Evolutionary conservation across 2,113 vertebrate genomes (phyloP), one percentile per base, ranked within the genome.

Genomic region (Crotalus horridus): DNA sequence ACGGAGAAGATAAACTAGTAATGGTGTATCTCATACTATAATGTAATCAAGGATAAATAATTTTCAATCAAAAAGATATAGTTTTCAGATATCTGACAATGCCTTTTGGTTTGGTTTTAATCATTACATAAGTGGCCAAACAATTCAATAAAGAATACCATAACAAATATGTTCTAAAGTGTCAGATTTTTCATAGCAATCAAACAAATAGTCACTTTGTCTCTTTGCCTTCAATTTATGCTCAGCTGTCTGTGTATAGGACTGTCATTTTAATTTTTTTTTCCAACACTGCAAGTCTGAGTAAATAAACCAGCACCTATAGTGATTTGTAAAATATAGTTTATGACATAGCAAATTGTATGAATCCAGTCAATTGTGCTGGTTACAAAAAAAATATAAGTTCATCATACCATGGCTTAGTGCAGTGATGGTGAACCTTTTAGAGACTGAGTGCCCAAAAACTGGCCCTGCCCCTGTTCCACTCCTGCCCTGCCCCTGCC

Each of bases 1-100:
- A 97, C 94, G 56, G 95, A 96, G 97, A 97, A 97, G 95, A 97
- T 96, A 95, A 96, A 95, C 96, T 93, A 95, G 96, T 97, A 97
- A 98, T 96, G 97, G 97, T 96, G 97, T 95, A 94, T 97, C 97
- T 94, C 95, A 96, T 96, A 97, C 98, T 96, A 96, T 96, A 97
- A 95, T 93, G 93, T 94, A 96, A 96, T 97, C 97, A 97, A 97
- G 96, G 94, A 96, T 95, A 95, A 97, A 97, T 95, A 95, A 90
- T 97, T 95, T 96, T 94, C 96, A 96, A 95, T 96, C 92, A 93
- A 69, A 91, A 91, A 43, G 81, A 29, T 55, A 85, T 39, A 89
- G 33, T 92, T 95, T 94, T 94, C 95, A 39, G 23, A 94, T 91
- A 64, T 87, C 94, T 85, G 15, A 48, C 86, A 96, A 94, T 89